Base-by-base conservation (phyloP, 1,140 invertebrate species). In the Helicoverpa armigera region DNA sequence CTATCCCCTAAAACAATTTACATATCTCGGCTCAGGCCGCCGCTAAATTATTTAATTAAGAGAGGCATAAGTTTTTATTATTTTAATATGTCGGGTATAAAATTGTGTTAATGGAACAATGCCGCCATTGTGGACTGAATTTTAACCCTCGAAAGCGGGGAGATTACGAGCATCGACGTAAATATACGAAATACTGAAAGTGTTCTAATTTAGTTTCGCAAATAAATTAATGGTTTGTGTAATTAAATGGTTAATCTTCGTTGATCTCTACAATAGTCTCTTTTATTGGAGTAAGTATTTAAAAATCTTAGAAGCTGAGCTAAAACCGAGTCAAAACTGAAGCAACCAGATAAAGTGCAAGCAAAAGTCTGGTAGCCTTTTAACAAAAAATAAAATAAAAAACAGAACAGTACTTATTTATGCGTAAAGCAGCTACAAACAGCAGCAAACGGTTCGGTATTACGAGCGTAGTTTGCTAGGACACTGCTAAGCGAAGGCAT, bases 31-130 rank as follows among this genome's bases (percentile, higher is more conserved):
- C 91, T 91, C 91, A 89, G 86, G 86, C 89, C 89, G 90, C 90
- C 89, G 95, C 94, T 94, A 95, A 95, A 95, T 95, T 95, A 95
- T 95, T 95, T 95, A 95, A 95, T 95, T 95, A 95, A 95, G 94
- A 94, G 95, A 94, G 94, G 94, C 94, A 94, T 95, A 95, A 95
- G 95, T 95, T 95, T 95, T 95, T 95, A 95, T 95, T 95, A 95
- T 95, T 95, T 95, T 94, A 91, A 93, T 93, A 94, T 92, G 92
- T 91, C 86, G 86, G 90, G 78, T 90, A 91, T 94, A 92, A 94
- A 94, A 94, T 94, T 94, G 92, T 94, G 93, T 93, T 94, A 94
- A 94, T 93, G 88, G 91, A 88, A 91, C 92, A 89, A 90, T 91
- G 87, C 85, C 75, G 85, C 85, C 86, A 75, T 85, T 88, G 86